Conservation (phyloP, 2,797 vertebrate species). For the Lithobates sylvaticus region DNA sequence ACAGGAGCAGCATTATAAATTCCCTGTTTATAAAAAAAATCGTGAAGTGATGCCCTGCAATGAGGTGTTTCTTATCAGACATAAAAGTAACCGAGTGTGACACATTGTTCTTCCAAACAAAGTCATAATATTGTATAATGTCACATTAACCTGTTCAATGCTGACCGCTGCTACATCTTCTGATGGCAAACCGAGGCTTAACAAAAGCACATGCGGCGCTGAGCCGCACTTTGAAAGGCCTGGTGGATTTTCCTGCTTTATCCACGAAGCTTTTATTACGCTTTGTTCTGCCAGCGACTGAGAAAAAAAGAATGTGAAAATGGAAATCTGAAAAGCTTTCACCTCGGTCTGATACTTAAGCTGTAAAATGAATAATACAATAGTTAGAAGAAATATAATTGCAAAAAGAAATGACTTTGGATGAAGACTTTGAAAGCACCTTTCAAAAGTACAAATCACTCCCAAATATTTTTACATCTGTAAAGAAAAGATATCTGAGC, state of each 20-base stretch:
- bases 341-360: slow-evolving; percentile 26
- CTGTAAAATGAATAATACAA: slow-evolving; percentile 47
- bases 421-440: slow-evolving; percentile 17
- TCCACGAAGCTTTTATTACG: slow-evolving; percentile 41
- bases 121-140: background rate
- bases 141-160: slow-evolving; percentile 13
- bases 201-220: slow-evolving; percentile 28
- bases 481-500: slow-evolving; percentile 7
- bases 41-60: background rate
- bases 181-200: slow-evolving; percentile 18
- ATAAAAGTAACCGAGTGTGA: background rate
- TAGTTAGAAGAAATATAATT: slow-evolving; percentile 45
- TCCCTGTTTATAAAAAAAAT: background rate
- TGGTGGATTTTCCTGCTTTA: slow-evolving; percentile 34
- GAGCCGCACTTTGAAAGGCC: slow-evolving; percentile 24
- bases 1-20: background rate
- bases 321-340: slow-evolving; percentile 42
- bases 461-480: slow-evolving; percentile 37
- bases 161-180: background rate
- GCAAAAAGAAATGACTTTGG: slow-evolving; percentile 24
- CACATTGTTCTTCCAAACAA: background rate
- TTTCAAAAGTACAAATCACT: slow-evolving; percentile 39
- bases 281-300: slow-evolving; percentile 49
- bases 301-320: slow-evolving; percentile 39
- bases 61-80: background rate